Evolutionary conservation across 2,888 invertebrate genomes (phyloP).

Genomic region (Argyresthia goedartella): DNA sequence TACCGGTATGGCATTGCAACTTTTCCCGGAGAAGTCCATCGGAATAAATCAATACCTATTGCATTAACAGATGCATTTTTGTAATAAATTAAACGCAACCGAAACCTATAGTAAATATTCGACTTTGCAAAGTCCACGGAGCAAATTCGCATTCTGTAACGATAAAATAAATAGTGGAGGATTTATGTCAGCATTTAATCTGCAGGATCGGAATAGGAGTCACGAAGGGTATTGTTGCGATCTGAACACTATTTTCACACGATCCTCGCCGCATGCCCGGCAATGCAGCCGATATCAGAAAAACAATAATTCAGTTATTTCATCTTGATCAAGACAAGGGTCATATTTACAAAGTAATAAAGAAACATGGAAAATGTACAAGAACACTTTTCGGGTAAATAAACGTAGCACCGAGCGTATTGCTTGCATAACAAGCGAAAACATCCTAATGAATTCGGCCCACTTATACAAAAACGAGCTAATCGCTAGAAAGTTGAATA

Average conservation of each 20-base stretch:
- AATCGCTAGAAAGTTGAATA: no score
- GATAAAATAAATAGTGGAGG: constrained; percentile 55
- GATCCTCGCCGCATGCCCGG: constrained; percentile 38
- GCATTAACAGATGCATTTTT: no score
- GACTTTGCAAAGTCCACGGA: background rate
- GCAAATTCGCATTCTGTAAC: constrained; percentile 26
- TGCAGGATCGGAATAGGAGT: constrained; percentile 48
- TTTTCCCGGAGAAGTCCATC: no score
- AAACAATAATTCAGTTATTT: constrained; percentile 40
- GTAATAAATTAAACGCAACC: no score
- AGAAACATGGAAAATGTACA: background rate
- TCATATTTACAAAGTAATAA: background rate
- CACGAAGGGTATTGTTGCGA: constrained; percentile 53
- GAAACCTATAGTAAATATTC: no score
- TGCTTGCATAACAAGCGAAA: no score
- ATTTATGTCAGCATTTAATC: constrained; percentile 64
- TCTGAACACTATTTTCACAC: constrained; percentile 50
- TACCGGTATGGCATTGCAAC: no score
- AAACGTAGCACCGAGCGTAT: no score
- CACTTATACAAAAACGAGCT: no score
- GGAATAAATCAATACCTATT: no score
- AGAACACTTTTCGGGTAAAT: no score
- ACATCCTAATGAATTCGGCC: no score
- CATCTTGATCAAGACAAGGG: constrained; percentile 30
- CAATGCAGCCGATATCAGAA: constrained; percentile 35